Evolutionary conservation across 1,140 invertebrate species (phyloP), one percentile per base, ranked within the genome.

Genomic region (Neodiprion virginianus): DNA sequence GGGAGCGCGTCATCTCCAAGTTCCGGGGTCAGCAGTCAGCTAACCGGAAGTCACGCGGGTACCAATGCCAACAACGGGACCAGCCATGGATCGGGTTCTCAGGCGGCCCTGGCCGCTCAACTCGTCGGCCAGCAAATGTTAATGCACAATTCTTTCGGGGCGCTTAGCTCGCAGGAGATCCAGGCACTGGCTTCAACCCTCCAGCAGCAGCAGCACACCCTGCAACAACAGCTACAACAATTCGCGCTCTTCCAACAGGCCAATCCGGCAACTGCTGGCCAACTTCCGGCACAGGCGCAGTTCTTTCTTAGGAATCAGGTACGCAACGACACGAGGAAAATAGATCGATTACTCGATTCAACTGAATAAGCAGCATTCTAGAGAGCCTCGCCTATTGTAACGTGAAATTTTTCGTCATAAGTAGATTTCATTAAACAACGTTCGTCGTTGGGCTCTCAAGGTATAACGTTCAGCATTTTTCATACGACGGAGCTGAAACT

Each of bases 281-380:
- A 93, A 82, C 82, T 92, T 70, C 88, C 90, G 48, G 87, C 91
- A 9, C 93, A 94, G 78, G 90, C 93, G 21, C 94, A 94, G 84
- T 93, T 95, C 76, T 93, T 96, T 83, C 87, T 96, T 17, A 94
- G 95, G 83, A 95, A 95, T 89, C 94, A 95, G 92, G 94, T 95
- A 85, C 80, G 81, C 73, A 69, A 75, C 76, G 72, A 11, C 4
- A 61, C n/a, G 53, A 12, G 5, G 21, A 69, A 7, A 23, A 10
- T 21, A 14, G 40, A 40, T 40, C 5, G 28, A 40, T 40, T 40
- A 40, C 1, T 40, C 7, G 1, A 4, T 65, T 65, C 7, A 14
- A 17, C 17, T 7, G 17, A 14, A 14, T 65, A 17, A 65, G 12
- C 17, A 65, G 17, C 12, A 65, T 65, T 65, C 12, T 7, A 17